Conservation (phyloP, 2,888 invertebrate genomes). For the Nomada goodeniana region DNA sequence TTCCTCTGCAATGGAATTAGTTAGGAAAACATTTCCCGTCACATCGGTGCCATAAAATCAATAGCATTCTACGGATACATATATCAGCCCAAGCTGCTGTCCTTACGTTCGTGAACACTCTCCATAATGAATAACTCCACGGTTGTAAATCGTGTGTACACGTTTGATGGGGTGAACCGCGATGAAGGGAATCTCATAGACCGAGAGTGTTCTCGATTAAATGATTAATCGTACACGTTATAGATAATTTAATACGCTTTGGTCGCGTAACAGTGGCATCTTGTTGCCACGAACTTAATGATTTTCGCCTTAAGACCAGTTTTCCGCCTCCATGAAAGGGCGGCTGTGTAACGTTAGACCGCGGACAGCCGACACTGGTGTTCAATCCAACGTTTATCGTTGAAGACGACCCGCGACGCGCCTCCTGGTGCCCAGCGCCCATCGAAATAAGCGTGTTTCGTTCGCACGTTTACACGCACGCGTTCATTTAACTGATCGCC, state of each 20-base stretch:
- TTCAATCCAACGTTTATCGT: slow-evolving; percentile 23
- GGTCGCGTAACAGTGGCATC: not conserved
- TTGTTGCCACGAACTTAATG: slow-evolving; percentile 6
- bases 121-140: not conserved
- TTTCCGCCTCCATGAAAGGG: slow-evolving; percentile 19
- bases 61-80: not conserved
- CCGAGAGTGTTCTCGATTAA: slow-evolving; percentile 3
- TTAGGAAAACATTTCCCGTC: too few relatives aligned
- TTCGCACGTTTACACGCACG: slow-evolving; percentile 59
- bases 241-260: not conserved
- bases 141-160: too few relatives aligned
- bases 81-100: too few relatives aligned
- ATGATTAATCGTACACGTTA: not conserved
- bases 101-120: not conserved
- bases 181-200: not conserved
- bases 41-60: not conserved
- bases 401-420: slow-evolving; percentile 2
- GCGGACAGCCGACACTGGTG: not conserved
- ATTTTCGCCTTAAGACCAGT: slow-evolving; percentile 29
- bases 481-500: slow-evolving; percentile 68
- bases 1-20: too few relatives aligned
- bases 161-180: not conserved
- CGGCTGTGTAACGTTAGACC: slow-evolving; percentile 26
- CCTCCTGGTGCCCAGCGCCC: not conserved
- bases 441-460: slow-evolving; percentile 18